phyloP scores from a whole-genome alignment of 2,797 vertebrate genomes.

The Gouania willdenowi region DNA sequence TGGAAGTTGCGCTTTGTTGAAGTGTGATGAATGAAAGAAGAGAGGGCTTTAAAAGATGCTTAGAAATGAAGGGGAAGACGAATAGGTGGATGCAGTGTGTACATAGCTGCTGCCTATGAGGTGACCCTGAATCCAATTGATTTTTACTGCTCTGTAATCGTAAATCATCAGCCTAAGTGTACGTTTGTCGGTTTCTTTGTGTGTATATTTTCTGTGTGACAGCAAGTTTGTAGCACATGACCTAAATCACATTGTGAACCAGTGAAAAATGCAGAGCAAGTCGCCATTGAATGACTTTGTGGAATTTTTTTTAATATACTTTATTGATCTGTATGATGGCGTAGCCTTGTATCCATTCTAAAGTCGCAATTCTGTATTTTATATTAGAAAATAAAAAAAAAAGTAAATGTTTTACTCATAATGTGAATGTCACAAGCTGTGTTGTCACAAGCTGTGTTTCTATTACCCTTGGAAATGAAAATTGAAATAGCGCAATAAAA shows the following conservation, averaged over 20 bases:
- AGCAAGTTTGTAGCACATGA: background rate
- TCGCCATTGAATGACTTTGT: conserved; percentile 18
- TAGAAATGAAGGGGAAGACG: conserved; percentile 7
- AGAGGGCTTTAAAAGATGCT: conserved; percentile 8
- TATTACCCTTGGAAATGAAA: too few relatives aligned
- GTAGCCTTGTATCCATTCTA: too few relatives aligned
- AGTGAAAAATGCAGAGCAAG: background rate
- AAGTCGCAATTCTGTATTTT: too few relatives aligned
- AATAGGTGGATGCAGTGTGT: conserved; percentile 19
- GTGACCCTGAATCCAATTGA: conserved; percentile 54
- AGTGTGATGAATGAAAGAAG: conserved; percentile 3
- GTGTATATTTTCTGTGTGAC: conserved; percentile 5
- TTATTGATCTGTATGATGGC: too few relatives aligned
- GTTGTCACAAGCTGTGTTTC: too few relatives aligned
- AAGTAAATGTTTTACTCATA: too few relatives aligned
- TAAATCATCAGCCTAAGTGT: conserved; percentile 44
- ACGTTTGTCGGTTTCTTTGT: conserved; percentile 1
- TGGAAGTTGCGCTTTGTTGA: background rate
- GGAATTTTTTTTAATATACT: too few relatives aligned
- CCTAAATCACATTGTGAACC: conserved; percentile 10
- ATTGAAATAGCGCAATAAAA: too few relatives aligned
- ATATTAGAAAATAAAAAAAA: too few relatives aligned
- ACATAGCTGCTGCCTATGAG: conserved; percentile 21
- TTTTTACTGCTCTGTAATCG: conserved; percentile 40
- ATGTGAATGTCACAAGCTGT: too few relatives aligned